These are phyloP conservation scores for Martes martes DNA, from an alignment of 2,113 vertebrate species.

Conservation along the genomic window DNA sequence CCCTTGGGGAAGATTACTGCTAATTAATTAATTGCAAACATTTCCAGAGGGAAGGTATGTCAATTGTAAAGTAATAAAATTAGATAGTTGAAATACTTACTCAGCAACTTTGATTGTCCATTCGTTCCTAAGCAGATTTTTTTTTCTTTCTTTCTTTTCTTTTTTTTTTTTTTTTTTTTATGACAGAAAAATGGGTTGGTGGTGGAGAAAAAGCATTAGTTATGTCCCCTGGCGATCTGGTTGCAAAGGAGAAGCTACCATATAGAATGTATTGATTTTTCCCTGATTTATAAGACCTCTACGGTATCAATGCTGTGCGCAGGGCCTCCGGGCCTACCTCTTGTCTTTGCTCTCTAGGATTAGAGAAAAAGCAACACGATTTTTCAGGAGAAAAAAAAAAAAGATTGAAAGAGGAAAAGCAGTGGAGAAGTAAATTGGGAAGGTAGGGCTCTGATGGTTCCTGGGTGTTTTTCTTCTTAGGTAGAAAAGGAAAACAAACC, in stretches of 20 bases:
- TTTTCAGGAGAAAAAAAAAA: background rate
- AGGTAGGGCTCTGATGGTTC: background rate
- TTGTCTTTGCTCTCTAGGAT: slow-evolving; percentile 35
- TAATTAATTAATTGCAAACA: slow-evolving; percentile 87
- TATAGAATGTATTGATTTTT: slow-evolving; percentile 68
- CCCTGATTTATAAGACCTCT: slow-evolving; percentile 70
- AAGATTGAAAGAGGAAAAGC: background rate
- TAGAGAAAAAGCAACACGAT: slow-evolving; percentile 27
- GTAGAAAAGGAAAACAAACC: background rate
- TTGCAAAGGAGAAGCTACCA: slow-evolving; percentile 46
- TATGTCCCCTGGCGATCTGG: slow-evolving; percentile 38
- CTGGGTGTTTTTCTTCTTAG: background rate
- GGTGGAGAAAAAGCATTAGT: slow-evolving; percentile 28
- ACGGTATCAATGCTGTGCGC: background rate
- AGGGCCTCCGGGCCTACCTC: background rate
- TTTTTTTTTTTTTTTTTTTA: slow-evolving; percentile 16
- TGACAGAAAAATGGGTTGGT: slow-evolving; percentile 60
- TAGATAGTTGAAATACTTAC: slow-evolving; percentile 80
- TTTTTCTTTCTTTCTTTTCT: background rate
- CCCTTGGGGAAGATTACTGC: slow-evolving; percentile 79
- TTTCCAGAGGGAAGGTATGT: slow-evolving; percentile 80
- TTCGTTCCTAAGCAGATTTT: slow-evolving; percentile 58
- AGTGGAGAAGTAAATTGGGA: background rate
- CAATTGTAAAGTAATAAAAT: slow-evolving; percentile 85
- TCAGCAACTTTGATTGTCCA: slow-evolving; percentile 77